phyloP scores from a whole-genome alignment of 2,797 vertebrate genomes.

The Myotis planiceps region DNA sequence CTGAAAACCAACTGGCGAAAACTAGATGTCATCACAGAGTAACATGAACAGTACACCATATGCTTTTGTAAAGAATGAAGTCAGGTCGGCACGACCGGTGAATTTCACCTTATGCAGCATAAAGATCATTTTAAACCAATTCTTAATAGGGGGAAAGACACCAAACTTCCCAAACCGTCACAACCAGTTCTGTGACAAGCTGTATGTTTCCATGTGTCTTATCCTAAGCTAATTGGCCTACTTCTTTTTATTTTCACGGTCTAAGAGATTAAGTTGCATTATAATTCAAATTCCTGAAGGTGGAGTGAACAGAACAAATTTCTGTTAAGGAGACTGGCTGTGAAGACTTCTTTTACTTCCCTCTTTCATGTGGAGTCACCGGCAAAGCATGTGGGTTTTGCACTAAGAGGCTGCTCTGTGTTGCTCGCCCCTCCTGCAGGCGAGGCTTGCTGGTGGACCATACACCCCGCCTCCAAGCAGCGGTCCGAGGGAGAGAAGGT shows the following conservation, averaged over 20 bases:
- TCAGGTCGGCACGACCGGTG: neutral
- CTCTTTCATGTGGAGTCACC: neutral
- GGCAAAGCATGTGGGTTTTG: neutral
- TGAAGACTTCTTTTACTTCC: neutral
- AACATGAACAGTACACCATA: no score
- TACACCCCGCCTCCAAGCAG: slow-evolving; percentile 97
- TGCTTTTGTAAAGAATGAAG: neutral
- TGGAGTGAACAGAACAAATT: neutral
- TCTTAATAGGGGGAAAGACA: neutral
- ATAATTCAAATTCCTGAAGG: neutral
- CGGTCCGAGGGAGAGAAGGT: slow-evolving; percentile 98
- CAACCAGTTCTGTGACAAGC: neutral
- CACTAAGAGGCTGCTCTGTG: neutral
- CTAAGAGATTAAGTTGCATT: neutral
- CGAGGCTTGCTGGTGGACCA: slow-evolving; percentile 98
- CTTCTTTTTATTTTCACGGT: neutral
- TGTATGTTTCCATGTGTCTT: neutral
- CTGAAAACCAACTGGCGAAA: neutral
- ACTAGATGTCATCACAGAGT: neutral
- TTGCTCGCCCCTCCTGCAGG: slow-evolving; percentile 81
- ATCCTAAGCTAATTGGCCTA: neutral
- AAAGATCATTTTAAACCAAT: neutral
- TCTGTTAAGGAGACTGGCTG: neutral
- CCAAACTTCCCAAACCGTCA: neutral
- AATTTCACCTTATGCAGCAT: neutral